Evolutionary conservation across 2,113 vertebrate species (phyloP), one percentile per base, ranked within the genome.

Genomic region (Chelonoidis abingdonii): DNA sequence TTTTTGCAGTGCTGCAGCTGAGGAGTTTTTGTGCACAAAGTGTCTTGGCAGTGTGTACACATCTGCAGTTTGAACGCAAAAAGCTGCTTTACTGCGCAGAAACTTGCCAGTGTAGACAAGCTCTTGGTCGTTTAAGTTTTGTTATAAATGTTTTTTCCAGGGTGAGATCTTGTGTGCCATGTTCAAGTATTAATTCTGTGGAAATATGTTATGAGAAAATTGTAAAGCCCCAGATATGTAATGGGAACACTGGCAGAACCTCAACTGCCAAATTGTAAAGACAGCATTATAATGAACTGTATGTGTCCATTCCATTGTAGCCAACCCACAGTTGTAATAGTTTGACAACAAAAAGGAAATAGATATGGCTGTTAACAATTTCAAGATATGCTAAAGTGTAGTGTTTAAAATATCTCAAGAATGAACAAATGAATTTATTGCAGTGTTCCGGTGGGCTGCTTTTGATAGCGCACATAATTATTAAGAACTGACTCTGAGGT

Each of bases 101-200:
- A 53, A 53, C 17, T 53, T 53, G 52, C 52, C 52, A 53, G 52
- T 53, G 17, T 21, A 53, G 17, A 53, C 52, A 53, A 19, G 52
- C 52, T 17, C 52, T 53, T 35, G 2, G 3, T 79, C 3, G 1
- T 21, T 22, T 52, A 79, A n/a, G 13, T 85, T 83, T 84, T 7
- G 80, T 83, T 44, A 35, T n/a, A 87, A 81, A 72, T 62, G 7
- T 0, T 10, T 4, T 24, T 47, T 84, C 72, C 5, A 81, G 12
- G 29, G 88, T 1, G 19, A 8, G 14, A 41, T 17, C 5, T 59
- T 11, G 17, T 78, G 7, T 38, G 1, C 0, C 0, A n/a, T 2
- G 83, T 31, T 8, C 89, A 52, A 12, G 2, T 92, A 1, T 84
- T 86, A 82, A 4, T 38, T 44, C 25, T 47, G 27, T 87, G 79